Evolutionary conservation across 2,113 vertebrate species (phyloP).

Genomic region (Silurus glanis): DNA sequence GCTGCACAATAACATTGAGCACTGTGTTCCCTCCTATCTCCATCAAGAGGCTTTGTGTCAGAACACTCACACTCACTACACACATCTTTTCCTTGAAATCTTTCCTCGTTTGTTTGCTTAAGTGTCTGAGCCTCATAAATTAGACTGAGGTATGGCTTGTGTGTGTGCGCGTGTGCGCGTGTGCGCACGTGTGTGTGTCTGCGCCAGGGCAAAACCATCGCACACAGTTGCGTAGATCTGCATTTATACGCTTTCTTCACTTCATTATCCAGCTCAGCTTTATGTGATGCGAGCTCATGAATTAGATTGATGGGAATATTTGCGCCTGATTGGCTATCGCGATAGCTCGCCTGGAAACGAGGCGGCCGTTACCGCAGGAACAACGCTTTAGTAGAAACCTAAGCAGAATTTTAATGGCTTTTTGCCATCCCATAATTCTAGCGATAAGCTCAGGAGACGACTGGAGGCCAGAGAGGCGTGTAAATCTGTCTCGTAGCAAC

Average conservation of each 20-base stretch:
- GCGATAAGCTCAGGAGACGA: slow-evolving; percentile 48
- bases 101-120: slow-evolving; percentile 41
- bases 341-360: slow-evolving; percentile 27
- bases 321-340: slow-evolving; percentile 36
- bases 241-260: slow-evolving; percentile 19
- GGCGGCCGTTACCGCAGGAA: slow-evolving; percentile 26
- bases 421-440: slow-evolving; percentile 52
- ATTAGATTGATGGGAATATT: slow-evolving; percentile 45
- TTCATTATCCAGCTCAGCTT: slow-evolving; percentile 27
- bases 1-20: background rate
- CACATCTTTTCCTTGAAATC: slow-evolving; percentile 25
- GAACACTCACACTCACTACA: slow-evolving; percentile 14
- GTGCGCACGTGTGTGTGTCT: background rate
- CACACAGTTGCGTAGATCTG: slow-evolving; percentile 16
- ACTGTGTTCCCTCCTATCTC: background rate
- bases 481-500: slow-evolving; percentile 55
- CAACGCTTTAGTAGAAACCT: slow-evolving; percentile 43
- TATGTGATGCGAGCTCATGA: slow-evolving; percentile 27
- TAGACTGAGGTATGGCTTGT: slow-evolving; percentile 16
- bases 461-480: slow-evolving; percentile 43
- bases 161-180: slow-evolving; percentile 24
- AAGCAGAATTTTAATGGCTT: slow-evolving; percentile 56
- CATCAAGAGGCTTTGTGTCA: slow-evolving; percentile 17
- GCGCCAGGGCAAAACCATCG: background rate
- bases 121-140: slow-evolving; percentile 43